These are phyloP conservation scores for Trinectes maculatus DNA, from an alignment of 2,113 vertebrate species.

Conservation along the genomic window DNA sequence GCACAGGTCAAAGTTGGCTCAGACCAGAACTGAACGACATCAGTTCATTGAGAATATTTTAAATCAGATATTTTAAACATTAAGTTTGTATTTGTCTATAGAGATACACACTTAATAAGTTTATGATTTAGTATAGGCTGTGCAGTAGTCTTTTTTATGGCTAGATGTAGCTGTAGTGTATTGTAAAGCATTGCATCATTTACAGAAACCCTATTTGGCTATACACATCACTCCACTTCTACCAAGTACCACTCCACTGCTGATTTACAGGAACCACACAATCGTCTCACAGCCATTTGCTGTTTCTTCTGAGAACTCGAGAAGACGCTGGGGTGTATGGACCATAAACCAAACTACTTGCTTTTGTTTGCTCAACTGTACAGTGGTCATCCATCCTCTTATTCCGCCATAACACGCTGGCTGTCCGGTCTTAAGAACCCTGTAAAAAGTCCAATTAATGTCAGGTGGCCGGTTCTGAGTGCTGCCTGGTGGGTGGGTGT, in stretches of 20 bases:
- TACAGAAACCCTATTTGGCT: conserved; percentile 20
- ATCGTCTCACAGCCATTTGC: conserved; percentile 22
- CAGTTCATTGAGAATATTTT: too few species aligned
- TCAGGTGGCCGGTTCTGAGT: conserved; percentile 31
- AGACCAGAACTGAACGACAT: too few species aligned
- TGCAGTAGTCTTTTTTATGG: too few species aligned
- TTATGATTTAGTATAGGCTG: too few species aligned
- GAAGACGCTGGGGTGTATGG: conserved; percentile 1
- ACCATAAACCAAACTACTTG: conserved; percentile 26
- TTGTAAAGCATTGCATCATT: conserved; percentile 6
- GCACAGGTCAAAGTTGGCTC: too few species aligned
- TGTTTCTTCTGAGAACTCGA: conserved; percentile 30
- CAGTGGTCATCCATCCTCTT: conserved; percentile 34
- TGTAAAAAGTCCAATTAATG: conserved; percentile 35
- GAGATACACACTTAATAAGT: too few species aligned
- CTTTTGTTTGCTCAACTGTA: conserved; percentile 51
- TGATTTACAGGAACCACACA: conserved; percentile 27
- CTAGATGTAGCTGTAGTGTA: too few species aligned
- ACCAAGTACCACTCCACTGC: conserved; percentile 10
- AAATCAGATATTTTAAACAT: too few species aligned
- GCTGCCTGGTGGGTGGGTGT: background rate
- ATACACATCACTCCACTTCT: conserved; percentile 17
- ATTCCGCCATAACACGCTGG: conserved; percentile 18
- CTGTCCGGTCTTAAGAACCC: conserved; percentile 37
- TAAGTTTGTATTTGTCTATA: too few species aligned